A percentile compares a stretch with the other conserved stretches of the same genome.
These are phyloP conservation scores for Bufotes viridis DNA, from an alignment of 2,797 vertebrate species.

Conservation along the genomic window DNA sequence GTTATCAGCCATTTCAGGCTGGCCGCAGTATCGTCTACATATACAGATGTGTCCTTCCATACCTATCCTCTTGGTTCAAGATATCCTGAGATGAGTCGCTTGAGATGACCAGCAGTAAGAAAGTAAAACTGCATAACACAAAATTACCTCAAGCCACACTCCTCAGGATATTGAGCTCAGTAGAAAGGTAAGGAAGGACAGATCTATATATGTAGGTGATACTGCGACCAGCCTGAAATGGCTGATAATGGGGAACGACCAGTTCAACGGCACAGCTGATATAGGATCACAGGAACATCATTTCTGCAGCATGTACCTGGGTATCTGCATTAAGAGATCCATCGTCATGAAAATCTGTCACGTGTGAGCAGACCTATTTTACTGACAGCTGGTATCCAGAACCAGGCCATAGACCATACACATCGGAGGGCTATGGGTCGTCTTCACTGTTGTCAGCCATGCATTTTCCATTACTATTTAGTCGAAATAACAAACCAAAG, in stretches of 20 bases:
- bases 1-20: background rate
- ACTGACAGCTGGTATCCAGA: background rate
- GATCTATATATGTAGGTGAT: background rate
- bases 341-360: background rate
- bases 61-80: no score
- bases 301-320: no score
- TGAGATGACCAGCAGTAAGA: no score
- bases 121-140: no score
- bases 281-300: no score
- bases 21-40: background rate
- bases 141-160: no score
- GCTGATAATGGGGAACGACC: background rate
- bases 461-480: background rate
- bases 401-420: background rate
- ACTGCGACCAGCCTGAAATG: background rate
- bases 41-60: no score
- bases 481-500: background rate
- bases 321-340: background rate
- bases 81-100: no score
- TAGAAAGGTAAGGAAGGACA: no score
- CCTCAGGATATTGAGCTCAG: no score
- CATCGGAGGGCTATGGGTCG: background rate
- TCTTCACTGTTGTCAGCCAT: background rate
- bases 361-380: no score
- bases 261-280: no score